Evolutionary conservation across 2,888 invertebrate species (phyloP).

Genomic region (Drosophila leonis): DNA sequence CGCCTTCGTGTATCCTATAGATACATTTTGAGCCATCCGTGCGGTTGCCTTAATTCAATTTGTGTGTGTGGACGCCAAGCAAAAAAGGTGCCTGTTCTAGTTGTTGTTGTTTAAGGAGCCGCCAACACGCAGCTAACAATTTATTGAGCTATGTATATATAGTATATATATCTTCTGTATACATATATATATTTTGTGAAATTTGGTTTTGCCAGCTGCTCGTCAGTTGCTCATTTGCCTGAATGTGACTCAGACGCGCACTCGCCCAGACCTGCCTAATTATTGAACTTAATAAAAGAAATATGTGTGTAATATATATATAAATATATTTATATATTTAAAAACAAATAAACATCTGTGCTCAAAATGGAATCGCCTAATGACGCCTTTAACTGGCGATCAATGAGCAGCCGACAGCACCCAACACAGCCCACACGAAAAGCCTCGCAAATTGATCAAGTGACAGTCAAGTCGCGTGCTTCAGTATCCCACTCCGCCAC

Average conservation of each 20-base stretch:
- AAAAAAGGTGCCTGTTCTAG: conserved; percentile 58
- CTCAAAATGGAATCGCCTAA: conserved; percentile 15
- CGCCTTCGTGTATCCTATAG: conserved; percentile 23
- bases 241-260: conserved; percentile 27
- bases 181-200: not conserved
- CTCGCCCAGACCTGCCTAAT: conserved; percentile 14
- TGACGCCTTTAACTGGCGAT: conserved; percentile 31
- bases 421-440: not conserved
- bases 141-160: conserved; percentile 1
- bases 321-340: not conserved
- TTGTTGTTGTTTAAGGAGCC: conserved; percentile 35
- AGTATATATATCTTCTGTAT: not conserved
- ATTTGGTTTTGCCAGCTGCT: conserved; percentile 19
- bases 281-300: conserved; percentile 13
- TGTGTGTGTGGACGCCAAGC: conserved; percentile 38
- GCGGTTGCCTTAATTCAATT: conserved; percentile 62
- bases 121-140: conserved; percentile 51
- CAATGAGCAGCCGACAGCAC: conserved; percentile 9
- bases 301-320: not conserved
- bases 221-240: conserved; percentile 23
- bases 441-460: conserved; percentile 63
- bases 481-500: not conserved
- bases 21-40: conserved; percentile 25
- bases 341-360: not conserved
- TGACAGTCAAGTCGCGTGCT: conserved; percentile 69